Evolutionary conservation across 2,113 vertebrate species (phyloP), one percentile per base, ranked within the genome.

Genomic region (Oplegnathus fasciatus): DNA sequence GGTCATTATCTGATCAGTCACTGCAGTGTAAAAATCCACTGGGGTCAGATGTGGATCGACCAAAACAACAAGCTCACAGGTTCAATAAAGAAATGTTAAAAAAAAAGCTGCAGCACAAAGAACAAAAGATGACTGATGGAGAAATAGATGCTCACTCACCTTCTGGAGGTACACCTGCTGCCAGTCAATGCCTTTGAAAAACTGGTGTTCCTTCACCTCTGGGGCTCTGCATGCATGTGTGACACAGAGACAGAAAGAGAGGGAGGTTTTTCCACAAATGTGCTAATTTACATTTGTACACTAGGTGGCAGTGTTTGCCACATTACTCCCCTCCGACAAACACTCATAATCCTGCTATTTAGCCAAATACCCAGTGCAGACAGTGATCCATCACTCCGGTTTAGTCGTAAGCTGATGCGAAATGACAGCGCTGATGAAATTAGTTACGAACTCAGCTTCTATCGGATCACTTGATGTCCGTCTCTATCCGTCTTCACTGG

Each of bases 101-200:
- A 40, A 61, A 46, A 30, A 22, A 13, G 7, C 22, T 54, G 24
- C 14, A 37, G n/a, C 13, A 22, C 26, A 65, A 4, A 62, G n/a
- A 61, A 28, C 14, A 52, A 54, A 42, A 70, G 44, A 10, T 32
- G 37, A 65, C 62, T 73, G 5, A 71, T 5, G 55, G 46, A 60
- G 48, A 64, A 46, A 24, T 0, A 9, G 17, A 13, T 11, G 52
- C 61, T 44, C 1, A 22, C 75, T 94, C 94, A 99, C 98, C 97
- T 99, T 99, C 83, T 98, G 98, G 44, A 99, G 94, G 93, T 98
- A 99, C 42, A 99, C 98, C 46, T 99, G 97, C 90, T 99, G 98
- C 98, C 98, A 99, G 89, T 99, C 97, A 1, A 99, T 95, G 82
- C 98, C 98, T 94, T 96, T 97, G 95, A 98, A 99, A 88, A 99